Evolutionary conservation across 2,113 vertebrate species (phyloP).

Genomic region (Erythrolamprus reginae): DNA sequence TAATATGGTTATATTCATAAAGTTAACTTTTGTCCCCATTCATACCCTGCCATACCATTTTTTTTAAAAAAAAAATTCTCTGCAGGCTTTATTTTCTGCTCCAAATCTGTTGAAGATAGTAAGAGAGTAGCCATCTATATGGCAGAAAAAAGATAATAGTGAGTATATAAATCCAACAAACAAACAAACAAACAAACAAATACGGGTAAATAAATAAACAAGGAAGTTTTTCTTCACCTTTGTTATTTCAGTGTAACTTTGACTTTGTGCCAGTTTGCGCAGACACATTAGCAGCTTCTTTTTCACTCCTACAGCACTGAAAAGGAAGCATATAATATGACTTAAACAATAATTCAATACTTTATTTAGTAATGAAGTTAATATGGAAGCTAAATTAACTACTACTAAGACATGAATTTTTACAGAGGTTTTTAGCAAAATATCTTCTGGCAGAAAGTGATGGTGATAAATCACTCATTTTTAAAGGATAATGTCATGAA

Average conservation of each 20-base stretch:
- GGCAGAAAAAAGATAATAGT: no score
- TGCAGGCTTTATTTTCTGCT: no score
- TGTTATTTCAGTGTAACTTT: constrained; percentile 55
- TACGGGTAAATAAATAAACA: no score
- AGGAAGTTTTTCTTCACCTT: constrained; percentile 74
- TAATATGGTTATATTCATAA: background rate
- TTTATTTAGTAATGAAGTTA: background rate
- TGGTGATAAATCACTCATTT: background rate
- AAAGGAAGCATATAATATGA: constrained; percentile 20
- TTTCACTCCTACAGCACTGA: constrained; percentile 66
- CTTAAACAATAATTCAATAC: constrained; percentile 2
- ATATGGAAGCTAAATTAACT: background rate
- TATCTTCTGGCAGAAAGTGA: background rate
- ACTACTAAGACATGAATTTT: background rate
- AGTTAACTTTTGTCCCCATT: background rate
- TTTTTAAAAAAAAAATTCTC: no score
- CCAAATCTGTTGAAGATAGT: no score
- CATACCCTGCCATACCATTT: background rate
- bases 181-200: no score
- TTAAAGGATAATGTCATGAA: background rate
- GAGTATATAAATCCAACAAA: no score
- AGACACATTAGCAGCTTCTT: constrained; percentile 68
- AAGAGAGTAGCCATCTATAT: no score
- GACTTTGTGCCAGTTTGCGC: constrained; percentile 59
- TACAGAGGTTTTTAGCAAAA: constrained; percentile 1